phyloP scores from a whole-genome alignment of 2,113 vertebrate species.

The Cinclus cinclus region DNA sequence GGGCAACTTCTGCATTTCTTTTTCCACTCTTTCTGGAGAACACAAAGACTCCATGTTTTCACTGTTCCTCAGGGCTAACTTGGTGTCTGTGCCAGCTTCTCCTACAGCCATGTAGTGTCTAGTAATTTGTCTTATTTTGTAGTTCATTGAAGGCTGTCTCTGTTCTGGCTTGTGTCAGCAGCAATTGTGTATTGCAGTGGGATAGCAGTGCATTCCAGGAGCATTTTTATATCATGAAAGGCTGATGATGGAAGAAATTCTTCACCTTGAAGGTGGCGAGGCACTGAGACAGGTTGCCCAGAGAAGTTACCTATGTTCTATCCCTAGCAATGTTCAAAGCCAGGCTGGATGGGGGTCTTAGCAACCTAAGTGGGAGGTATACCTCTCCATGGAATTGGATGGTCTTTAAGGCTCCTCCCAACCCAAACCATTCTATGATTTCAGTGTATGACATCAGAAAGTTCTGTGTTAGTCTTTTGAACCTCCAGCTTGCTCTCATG shows the following conservation, averaged over 20 bases:
- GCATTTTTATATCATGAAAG: not conserved
- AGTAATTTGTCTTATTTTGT: not conserved
- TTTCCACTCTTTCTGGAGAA: not conserved
- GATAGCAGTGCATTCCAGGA: not conserved
- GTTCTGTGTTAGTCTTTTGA: not conserved
- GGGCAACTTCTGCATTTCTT: not conserved
- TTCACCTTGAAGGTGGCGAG: accelerated
- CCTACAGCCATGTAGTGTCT: not conserved
- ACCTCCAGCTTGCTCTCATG: not conserved
- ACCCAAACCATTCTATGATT: not conserved
- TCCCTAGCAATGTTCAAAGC: not conserved
- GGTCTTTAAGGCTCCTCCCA: not conserved
- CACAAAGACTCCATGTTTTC: accelerated
- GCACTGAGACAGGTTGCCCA: not conserved
- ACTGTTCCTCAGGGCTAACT: not conserved
- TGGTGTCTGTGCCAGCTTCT: not conserved
- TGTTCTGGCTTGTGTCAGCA: not conserved
- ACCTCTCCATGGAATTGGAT: not conserved
- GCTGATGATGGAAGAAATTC: not conserved
- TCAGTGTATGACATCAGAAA: accelerated
- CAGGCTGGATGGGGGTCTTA: not conserved
- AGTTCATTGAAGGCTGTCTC: not conserved
- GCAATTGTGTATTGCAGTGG: not conserved
- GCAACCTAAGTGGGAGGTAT: not conserved
- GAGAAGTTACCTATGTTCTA: not conserved